Evolutionary conservation across 2,797 vertebrate species (phyloP), one percentile per base, ranked within the genome.

Genomic region (Phyllotis vaccarum): DNA sequence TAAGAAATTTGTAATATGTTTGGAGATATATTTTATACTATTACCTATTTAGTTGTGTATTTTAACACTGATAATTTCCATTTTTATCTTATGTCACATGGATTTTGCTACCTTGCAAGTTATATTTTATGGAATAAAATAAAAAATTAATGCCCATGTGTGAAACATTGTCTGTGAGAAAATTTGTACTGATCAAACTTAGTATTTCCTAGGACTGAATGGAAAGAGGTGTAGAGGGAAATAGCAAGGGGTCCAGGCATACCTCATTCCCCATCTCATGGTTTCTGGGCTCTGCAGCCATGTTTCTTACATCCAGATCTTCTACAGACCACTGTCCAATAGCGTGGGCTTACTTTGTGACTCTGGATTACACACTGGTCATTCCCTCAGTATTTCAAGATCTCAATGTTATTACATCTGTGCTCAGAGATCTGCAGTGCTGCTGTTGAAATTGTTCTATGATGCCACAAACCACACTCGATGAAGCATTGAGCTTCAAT

Each of bases 51-150:
- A 34, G 5, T 64, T 85, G 10, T 46, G 5, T 64, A 83, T 95
- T 76, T 87, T 60, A 95, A 70, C 37, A 75, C n/a, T 37, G 66
- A 29, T 89, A 68, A 89, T 81, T 93, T 85, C 52, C 52, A n/a
- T 62, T 76, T 79, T 86, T 75, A 75, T 85, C 49, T 22, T 79
- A 22, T 80, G 34, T 56, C 82, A 24, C 21, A 37, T 68, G 62
- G 6, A 37, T 76, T 76, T 78, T 66, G 62, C 34, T 70, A 24
- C 17, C 21, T 90, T 49, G 68, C 13, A 24, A n/a, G 19, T 78
- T 85, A 49, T 31, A 78, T 79, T 86, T 90, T 60, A 52, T 79
- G 64, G 34, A 60, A 43, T 86, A 49, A 79, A 17, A 37, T 70
- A 79, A 22, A 24, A 94, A 83, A 68, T 34, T 8, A 85, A 68